Conservation (phyloP, 2,797 vertebrate species). For the Trichosurus vulpecula region DNA sequence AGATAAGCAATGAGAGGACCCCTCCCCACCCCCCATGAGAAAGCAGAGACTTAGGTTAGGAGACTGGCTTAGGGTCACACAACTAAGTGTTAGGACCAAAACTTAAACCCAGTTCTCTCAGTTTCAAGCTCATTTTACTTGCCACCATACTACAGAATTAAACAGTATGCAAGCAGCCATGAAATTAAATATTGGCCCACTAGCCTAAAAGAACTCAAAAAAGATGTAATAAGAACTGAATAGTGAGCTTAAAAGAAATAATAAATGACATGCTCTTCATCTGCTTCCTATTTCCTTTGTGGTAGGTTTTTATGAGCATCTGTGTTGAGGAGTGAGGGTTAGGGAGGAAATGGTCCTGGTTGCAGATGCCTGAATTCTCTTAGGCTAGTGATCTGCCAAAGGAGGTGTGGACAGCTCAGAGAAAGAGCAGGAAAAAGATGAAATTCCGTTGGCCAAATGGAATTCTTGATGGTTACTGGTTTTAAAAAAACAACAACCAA, state of each 20-base stretch:
- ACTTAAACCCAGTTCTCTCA: neutral
- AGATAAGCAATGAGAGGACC: neutral
- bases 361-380: neutral
- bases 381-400: neutral
- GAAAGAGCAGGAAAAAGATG: fast-evolving
- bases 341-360: neutral
- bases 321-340: neutral
- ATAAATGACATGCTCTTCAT: fast-evolving
- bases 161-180: neutral
- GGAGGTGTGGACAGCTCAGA: neutral
- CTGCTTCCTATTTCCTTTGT: neutral
- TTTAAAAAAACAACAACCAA: neutral
- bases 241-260: neutral
- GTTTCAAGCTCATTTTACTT: neutral
- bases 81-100: neutral
- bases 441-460: neutral
- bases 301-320: neutral
- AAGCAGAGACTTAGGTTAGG: neutral
- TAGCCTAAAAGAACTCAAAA: neutral
- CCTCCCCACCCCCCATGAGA: neutral
- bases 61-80: neutral
- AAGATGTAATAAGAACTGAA: neutral
- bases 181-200: neutral
- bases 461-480: neutral
- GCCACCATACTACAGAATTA: neutral